A percentile compares a stretch with the other conserved stretches of the same genome.
Conservation (phyloP, 2,888 invertebrate species). For the Trachelus stipa region DNA sequence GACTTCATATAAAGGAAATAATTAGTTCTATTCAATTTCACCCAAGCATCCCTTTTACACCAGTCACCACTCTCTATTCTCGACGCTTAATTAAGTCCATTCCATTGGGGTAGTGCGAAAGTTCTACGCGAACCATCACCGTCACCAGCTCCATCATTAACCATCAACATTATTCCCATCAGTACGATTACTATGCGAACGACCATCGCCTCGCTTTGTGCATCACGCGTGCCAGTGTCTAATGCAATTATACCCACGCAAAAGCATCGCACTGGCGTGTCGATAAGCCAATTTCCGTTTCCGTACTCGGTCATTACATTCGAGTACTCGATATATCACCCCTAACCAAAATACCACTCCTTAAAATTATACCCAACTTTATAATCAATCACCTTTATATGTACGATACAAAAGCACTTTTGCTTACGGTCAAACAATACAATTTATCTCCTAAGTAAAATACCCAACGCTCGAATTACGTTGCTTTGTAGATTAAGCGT, state of each 20-base stretch:
- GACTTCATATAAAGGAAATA: not conserved
- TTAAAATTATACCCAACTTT: not conserved
- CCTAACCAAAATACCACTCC: not conserved
- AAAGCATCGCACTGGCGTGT: not conserved
- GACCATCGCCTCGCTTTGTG: not conserved
- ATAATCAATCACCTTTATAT: not conserved
- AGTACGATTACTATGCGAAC: not conserved
- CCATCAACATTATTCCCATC: not conserved
- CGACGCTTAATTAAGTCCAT: slow-evolving; percentile 21
- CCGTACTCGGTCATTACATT: not conserved
- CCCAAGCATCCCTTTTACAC: slow-evolving; percentile 10
- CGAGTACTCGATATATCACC: too few relatives aligned
- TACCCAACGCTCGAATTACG: not conserved
- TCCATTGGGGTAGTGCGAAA: not conserved
- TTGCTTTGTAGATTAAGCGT: not conserved
- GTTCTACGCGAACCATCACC: not conserved
- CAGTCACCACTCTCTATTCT: slow-evolving; percentile 6
- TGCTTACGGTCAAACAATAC: not conserved
- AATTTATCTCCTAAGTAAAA: not conserved
- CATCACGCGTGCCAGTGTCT: not conserved
- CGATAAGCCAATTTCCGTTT: not conserved
- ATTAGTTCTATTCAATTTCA: slow-evolving; percentile 26
- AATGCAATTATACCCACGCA: not conserved
- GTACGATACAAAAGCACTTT: not conserved
- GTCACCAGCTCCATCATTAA: not conserved